Base-by-base conservation (phyloP, 2,113 vertebrate genomes). In the Eptatretus burgeri region DNA sequence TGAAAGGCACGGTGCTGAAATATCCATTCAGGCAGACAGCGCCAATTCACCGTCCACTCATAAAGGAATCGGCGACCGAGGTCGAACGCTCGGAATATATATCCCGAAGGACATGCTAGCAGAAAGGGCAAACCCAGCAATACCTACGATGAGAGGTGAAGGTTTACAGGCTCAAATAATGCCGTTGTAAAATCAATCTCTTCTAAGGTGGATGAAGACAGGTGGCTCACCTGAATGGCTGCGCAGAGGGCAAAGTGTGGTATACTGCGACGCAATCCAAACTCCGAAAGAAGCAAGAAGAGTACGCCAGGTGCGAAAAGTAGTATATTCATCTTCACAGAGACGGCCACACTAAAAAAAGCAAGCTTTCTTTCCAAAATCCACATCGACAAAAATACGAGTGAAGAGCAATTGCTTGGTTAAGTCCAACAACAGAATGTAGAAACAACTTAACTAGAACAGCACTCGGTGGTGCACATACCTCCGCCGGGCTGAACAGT, bases 221-320 rank as follows among this genome's bases (percentile, higher is more conserved):
- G 56, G 12, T 12, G 20, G 56, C 56, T 60, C 11, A 20, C 56
- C 56, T 60, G 56, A 13, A 60, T n/a, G 20, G 56, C 56, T n/a
- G 12, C 56, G 20, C 56, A 60, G n/a, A 13, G n/a, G 2, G 56
- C 56, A 2, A 60, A 20, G 56, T 19, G 56, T 9, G 56, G 56
- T 19, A 60, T 19, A 60, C n/a, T 19, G 20, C 56, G 56, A n/a
- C n/a, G n/a, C 19, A 20, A 20, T n/a, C 56, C 56, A n/a, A 60
- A 20, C 56, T 60, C 56, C 56, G n/a, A 20, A n/a, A 60, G 56
- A n/a, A 60, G 56, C 56, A 60, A n/a, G 56, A 60, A 60, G 56
- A 60, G 56, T 20, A 60, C n/a, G n/a, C 56, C 56, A n/a, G 56
- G 56, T 20, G 56, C 56, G 19, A 60, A 60, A n/a, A 60, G 56